Base-by-base conservation (phyloP, 1,140 invertebrate genomes). In the Daktulosphaira vitifoliae region DNA sequence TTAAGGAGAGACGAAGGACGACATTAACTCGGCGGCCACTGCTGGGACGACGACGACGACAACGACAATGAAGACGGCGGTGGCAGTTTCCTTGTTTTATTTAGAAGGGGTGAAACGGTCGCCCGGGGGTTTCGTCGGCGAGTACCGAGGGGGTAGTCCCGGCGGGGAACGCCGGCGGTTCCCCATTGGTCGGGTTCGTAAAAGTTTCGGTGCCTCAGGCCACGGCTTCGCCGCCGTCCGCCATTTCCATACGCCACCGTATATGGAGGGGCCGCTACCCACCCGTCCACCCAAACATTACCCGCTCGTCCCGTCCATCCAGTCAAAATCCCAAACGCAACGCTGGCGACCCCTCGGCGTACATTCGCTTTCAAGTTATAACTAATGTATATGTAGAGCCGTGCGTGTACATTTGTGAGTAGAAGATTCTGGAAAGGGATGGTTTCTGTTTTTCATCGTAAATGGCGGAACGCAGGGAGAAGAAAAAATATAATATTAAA, bases 121-220 rank as follows among this genome's bases (percentile, higher is more conserved):
- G 56, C 56, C 56, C 42, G 38, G 56, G 56, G 56, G 56, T 33
- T 5, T 33, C 29, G 56, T 42, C 54, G 38, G 9, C n/a, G 54
- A 7, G 39, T 23, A 38, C 2, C 15, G 54, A n/a, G 42, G 42
- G 23, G 39, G n/a, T 42, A 42, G 42, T 48, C 56, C 56, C 56
- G 42, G 56, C 56, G 56, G 56, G 56, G 42, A 29, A 25, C 23
- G 42, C 42, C 56, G 56, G 56, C 25, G 42, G 56, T 62, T 62
- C 56, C 56, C 56, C 56, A 62, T 62, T 62, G 56, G 56, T 46
- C 56, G 56, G 56, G 25, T 42, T 48, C 56, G 42, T 46, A 62
- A 62, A 62, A 62, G 56, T 62, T 62, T 62, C 42, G 26, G 39
- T 6, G 56, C 56, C 56, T 25, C 56, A 39, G 56, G 56, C 56